phyloP scores from a whole-genome alignment of 2,113 vertebrate genomes.

The Aldabrachelys gigantea region DNA sequence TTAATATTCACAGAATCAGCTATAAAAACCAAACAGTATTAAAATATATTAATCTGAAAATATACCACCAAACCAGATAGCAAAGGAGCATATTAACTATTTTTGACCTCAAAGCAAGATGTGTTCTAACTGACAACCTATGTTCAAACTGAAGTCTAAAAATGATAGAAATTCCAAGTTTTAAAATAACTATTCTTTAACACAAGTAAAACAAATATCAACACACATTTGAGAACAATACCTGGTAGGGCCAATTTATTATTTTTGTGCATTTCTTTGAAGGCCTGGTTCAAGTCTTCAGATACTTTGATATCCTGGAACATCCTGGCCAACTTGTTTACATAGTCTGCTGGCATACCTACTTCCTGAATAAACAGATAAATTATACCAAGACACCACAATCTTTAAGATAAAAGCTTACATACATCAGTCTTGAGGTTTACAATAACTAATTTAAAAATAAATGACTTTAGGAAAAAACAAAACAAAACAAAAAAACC shows the following conservation, averaged over 20 bases:
- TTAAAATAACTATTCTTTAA: background rate
- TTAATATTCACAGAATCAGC: slow-evolving; percentile 99
- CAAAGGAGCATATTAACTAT: background rate
- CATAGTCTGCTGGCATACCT: slow-evolving; percentile 98
- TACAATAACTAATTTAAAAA: background rate
- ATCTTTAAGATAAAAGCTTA: background rate
- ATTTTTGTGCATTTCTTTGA: slow-evolving; percentile 99
- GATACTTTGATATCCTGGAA: slow-evolving; percentile 99
- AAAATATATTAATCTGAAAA: slow-evolving; percentile 7
- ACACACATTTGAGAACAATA: slow-evolving; percentile 65
- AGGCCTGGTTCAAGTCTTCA: slow-evolving; percentile 98
- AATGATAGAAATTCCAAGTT: slow-evolving; percentile 12
- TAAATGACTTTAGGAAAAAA: background rate
- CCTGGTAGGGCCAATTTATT: slow-evolving; percentile 98
- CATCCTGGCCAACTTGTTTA: slow-evolving; percentile 98
- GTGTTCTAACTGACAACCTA: background rate
- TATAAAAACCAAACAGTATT: slow-evolving; percentile 66
- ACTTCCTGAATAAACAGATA: slow-evolving; percentile 89
- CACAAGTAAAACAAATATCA: background rate
- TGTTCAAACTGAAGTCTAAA: background rate
- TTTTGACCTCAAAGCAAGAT: background rate
- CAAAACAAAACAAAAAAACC: background rate
- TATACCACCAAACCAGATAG: background rate
- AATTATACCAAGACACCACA: background rate
- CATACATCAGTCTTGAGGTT: background rate